Percentiles rank a stretch among this genome's conserved stretches.
phyloP scores from a whole-genome alignment of 2,113 vertebrate genomes.

The Colius striatus region DNA sequence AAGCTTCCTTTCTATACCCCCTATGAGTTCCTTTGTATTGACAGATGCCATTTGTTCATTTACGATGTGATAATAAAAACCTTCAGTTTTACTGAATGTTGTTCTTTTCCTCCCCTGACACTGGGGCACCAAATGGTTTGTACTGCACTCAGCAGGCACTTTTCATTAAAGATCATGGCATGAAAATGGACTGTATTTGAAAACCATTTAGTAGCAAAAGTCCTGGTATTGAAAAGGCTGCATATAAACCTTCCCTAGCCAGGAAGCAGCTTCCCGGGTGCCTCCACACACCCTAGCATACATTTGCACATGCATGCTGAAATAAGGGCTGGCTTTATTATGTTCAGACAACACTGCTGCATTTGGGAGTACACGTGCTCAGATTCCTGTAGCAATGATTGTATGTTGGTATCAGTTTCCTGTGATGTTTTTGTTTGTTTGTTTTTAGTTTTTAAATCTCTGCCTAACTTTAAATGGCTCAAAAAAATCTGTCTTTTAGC shows the following conservation, averaged over 20 bases:
- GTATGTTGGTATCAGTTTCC: neutral
- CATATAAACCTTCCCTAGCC: neutral
- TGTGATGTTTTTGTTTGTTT: too few relatives aligned
- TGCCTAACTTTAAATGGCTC: neutral
- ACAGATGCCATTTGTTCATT: conserved; percentile 86
- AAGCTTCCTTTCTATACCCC: conserved; percentile 69
- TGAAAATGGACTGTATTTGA: conserved; percentile 63
- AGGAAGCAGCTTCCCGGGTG: neutral
- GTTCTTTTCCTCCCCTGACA: conserved; percentile 76
- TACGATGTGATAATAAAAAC: conserved; percentile 87
- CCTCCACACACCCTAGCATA: neutral
- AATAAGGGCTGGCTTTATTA: neutral
- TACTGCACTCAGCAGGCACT: conserved; percentile 73
- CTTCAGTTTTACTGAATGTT: conserved; percentile 77
- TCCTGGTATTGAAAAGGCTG: conserved; percentile 17
- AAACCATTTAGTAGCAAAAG: conserved; percentile 42
- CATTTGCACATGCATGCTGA: neutral
- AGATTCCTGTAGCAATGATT: neutral
- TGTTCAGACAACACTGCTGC: neutral
- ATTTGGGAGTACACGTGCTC: neutral
- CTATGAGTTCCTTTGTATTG: conserved; percentile 79
- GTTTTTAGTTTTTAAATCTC: neutral
- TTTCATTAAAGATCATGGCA: conserved; percentile 79
- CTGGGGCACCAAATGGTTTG: conserved; percentile 80
- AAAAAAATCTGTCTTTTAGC: neutral